Conservation (phyloP, 2,797 vertebrate genomes). For the Sitta carolinensis region DNA sequence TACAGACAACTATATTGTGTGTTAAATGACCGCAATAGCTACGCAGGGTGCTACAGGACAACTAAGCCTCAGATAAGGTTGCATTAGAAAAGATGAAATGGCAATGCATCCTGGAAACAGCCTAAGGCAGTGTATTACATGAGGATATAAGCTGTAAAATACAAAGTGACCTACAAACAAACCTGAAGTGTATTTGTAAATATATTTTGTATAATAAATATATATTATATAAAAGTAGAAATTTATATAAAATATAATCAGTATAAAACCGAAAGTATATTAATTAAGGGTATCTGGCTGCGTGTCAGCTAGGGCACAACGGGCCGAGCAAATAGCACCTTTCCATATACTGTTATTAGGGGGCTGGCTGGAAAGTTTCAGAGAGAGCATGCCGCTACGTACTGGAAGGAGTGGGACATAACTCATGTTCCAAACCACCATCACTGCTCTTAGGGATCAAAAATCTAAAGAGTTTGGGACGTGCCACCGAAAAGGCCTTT, state of each 20-base stretch:
- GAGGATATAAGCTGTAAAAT: background rate
- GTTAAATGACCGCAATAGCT: background rate
- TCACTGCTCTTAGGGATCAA: constrained; percentile 62
- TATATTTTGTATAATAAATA: background rate
- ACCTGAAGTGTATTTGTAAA: background rate
- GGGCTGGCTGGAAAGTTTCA: constrained; percentile 32
- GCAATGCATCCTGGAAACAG: background rate
- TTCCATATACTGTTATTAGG: rapidly evolving
- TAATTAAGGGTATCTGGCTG: rapidly evolving
- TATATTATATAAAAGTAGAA: background rate
- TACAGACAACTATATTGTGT: rapidly evolving
- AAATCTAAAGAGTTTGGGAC: constrained; percentile 54
- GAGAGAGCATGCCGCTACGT: background rate
- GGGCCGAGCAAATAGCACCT: background rate
- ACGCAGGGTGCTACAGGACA: background rate
- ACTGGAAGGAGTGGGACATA: constrained; percentile 6
- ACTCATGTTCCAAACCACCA: constrained; percentile 32
- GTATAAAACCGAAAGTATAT: background rate
- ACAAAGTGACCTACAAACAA: too few relatives aligned
- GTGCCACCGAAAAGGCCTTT: background rate
- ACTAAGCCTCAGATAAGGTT: rapidly evolving
- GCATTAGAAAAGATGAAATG: background rate
- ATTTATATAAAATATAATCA: background rate
- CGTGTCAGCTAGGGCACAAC: rapidly evolving
- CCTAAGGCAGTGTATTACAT: rapidly evolving